These are phyloP conservation scores for Zaprionus nigranus DNA, from an alignment of 1,140 invertebrate species.

Conservation along the genomic window DNA sequence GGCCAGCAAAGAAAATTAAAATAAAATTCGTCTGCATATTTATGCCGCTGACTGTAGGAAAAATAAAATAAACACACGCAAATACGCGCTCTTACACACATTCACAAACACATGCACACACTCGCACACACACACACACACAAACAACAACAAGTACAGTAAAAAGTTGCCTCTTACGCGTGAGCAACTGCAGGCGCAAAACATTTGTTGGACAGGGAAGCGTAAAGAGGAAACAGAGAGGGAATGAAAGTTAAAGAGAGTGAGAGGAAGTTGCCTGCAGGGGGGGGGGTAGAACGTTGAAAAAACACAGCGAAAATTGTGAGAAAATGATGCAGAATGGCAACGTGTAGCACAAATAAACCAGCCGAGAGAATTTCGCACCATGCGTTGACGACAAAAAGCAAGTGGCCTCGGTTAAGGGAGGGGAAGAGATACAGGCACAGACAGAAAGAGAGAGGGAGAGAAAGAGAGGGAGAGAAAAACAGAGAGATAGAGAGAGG, in stretches of 20 bases:
- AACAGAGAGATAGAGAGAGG: neutral
- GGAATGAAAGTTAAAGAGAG: neutral
- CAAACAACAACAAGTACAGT: constrained; percentile 24
- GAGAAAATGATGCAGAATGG: constrained; percentile 62
- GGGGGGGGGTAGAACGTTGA: neutral
- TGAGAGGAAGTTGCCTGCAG: neutral
- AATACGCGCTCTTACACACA: neutral
- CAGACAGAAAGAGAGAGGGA: neutral
- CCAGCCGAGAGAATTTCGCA: constrained; percentile 41
- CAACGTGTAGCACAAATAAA: constrained; percentile 57
- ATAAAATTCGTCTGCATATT: constrained; percentile 67
- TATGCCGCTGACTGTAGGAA: constrained; percentile 48
- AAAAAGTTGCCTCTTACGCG: constrained; percentile 53
- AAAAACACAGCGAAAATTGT: constrained; percentile 53
- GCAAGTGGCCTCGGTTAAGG: constrained; percentile 19
- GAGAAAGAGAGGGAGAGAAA: no score
- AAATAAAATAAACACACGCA: constrained; percentile 13
- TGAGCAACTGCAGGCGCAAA: constrained; percentile 34
- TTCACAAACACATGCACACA: neutral
- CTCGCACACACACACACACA: neutral
- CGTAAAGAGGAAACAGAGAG: neutral
- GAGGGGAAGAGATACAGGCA: neutral
- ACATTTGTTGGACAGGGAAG: neutral
- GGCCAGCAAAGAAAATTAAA: constrained; percentile 58
- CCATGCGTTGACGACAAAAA: constrained; percentile 32